Evolutionary conservation across 2,797 vertebrate species (phyloP).

Genomic region (Megaceryle alcyon): DNA sequence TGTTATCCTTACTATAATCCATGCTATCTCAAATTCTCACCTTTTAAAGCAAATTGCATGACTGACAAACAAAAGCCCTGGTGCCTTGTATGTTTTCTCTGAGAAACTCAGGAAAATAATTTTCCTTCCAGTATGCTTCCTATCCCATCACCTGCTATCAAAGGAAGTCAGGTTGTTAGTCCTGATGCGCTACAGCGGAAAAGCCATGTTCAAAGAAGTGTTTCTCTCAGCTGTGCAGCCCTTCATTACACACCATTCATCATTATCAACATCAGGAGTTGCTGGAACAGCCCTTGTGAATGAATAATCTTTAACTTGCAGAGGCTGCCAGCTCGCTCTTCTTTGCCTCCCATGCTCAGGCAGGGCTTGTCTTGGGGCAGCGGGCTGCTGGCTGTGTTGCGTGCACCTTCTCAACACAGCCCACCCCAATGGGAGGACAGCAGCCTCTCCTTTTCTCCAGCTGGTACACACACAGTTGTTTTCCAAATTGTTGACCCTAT

Average conservation of each 20-base stretch:
- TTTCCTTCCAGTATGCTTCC: background rate
- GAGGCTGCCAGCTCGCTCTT: background rate
- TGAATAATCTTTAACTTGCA: constrained; percentile 44
- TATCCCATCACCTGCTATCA: background rate
- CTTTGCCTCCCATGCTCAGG: background rate
- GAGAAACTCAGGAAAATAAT: background rate
- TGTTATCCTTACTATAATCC: rapidly evolving
- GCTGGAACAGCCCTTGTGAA: constrained; percentile 21
- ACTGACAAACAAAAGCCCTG: background rate
- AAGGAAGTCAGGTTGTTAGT: background rate
- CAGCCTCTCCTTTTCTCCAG: background rate
- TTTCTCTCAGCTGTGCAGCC: constrained; percentile 24
- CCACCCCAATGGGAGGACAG: background rate
- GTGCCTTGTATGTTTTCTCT: background rate
- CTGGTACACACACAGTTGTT: rapidly evolving
- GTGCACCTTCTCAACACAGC: background rate
- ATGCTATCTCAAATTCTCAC: background rate
- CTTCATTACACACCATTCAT: constrained; percentile 52
- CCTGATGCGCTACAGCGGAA: background rate
- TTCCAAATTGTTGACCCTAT: background rate
- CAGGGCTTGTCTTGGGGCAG: background rate
- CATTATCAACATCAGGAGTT: constrained; percentile 55
- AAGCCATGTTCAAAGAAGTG: constrained; percentile 32
- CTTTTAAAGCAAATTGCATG: background rate
- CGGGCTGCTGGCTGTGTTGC: background rate